Conservation (phyloP, 2,888 invertebrate species). For the Mythimna vitellina region DNA sequence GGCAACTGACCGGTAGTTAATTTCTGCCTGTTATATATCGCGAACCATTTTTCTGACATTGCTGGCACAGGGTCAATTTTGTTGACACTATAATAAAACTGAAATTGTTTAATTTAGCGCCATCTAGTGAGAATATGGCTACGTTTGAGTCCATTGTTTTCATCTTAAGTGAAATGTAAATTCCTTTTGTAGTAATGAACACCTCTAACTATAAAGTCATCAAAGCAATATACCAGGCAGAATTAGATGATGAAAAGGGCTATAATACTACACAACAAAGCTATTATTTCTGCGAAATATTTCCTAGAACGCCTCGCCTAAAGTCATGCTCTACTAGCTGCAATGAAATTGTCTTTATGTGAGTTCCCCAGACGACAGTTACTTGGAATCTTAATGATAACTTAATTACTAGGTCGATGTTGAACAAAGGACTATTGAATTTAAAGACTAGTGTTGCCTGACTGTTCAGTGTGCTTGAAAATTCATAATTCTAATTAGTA, state of each 20-base stretch:
- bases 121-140: too few relatives aligned
- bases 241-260: neutral
- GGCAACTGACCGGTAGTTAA: too few relatives aligned
- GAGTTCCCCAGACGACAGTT: constrained; percentile 22
- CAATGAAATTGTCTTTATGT: constrained; percentile 46
- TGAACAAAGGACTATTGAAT: constrained; percentile 47
- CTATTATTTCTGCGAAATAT: constrained; percentile 17
- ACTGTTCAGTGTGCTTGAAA: neutral
- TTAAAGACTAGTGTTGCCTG: neutral
- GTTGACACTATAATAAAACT: too few relatives aligned
- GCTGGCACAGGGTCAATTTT: too few relatives aligned
- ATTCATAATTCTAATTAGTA: neutral
- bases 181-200: too few relatives aligned
- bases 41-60: too few relatives aligned
- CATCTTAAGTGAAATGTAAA: too few relatives aligned
- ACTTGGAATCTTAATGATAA: constrained; percentile 39
- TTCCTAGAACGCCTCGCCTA: constrained; percentile 33
- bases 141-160: too few relatives aligned
- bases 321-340: constrained; percentile 46
- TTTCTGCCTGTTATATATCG: too few relatives aligned
- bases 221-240: neutral
- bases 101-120: too few relatives aligned
- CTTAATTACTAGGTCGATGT: constrained; percentile 38
- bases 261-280: neutral
- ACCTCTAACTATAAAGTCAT: neutral